Conservation (phyloP, 2,113 vertebrate species). For the Arizona elegans region DNA sequence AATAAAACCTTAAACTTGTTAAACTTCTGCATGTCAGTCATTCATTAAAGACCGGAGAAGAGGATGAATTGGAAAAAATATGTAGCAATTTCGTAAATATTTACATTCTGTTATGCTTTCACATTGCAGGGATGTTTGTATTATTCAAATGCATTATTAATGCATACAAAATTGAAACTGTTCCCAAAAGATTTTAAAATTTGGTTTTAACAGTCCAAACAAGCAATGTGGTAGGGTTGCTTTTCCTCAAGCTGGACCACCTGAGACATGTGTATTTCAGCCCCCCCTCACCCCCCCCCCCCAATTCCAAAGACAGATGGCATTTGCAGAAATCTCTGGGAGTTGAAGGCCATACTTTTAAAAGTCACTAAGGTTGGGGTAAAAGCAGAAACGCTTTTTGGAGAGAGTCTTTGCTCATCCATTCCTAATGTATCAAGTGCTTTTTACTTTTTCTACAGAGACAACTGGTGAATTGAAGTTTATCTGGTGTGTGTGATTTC, state of each 20-base stretch:
- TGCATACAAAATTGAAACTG: not conserved
- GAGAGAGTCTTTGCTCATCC: not conserved
- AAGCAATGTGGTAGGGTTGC: not conserved
- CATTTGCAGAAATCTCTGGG: not conserved
- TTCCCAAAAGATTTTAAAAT: not conserved
- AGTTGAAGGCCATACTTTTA: not conserved
- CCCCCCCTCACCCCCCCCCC: rapidly evolving
- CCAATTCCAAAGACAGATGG: not conserved
- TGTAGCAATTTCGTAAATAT: not conserved
- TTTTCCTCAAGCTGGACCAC: not conserved
- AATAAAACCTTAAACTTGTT: not conserved
- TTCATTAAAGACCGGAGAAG: not conserved
- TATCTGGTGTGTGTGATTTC: not conserved
- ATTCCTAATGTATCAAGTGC: not conserved
- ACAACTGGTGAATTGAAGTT: not conserved
- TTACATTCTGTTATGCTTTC: not conserved
- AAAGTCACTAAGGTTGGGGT: not conserved
- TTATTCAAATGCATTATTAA: not conserved
- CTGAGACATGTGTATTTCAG: not conserved
- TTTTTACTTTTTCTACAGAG: not conserved
- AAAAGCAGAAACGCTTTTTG: not conserved
- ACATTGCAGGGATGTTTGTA: not conserved
- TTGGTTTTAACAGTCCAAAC: not conserved
- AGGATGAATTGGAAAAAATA: not conserved
- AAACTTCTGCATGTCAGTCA: not conserved